Evolutionary conservation across 2,888 invertebrate species (phyloP).

Genomic region (Temnothorax rugatulus): DNA sequence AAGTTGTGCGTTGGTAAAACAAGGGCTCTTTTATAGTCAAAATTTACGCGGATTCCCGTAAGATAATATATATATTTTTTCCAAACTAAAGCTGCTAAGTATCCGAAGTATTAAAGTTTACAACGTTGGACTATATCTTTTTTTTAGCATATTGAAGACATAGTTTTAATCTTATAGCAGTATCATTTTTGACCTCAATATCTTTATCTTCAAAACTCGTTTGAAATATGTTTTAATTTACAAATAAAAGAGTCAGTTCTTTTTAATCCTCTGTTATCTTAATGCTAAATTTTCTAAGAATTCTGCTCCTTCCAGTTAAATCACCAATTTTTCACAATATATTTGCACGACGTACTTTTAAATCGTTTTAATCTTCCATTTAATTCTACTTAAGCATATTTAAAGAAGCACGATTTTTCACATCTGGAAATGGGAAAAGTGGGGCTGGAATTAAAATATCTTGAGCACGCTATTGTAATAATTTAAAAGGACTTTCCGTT

Average conservation of each 20-base stretch:
- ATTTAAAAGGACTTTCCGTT: not conserved
- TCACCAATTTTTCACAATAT: not conserved
- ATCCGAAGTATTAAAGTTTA: not conserved
- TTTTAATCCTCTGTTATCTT: not conserved
- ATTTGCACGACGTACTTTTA: not conserved
- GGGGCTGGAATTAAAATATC: not conserved
- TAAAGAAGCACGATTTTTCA: slow-evolving; percentile 38
- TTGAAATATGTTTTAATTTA: not conserved
- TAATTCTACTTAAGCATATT: slow-evolving; percentile 33
- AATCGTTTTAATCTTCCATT: slow-evolving; percentile 33
- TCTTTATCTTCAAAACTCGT: not conserved
- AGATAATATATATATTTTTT: not conserved
- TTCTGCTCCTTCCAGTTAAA: not conserved
- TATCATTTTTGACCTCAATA: not conserved
- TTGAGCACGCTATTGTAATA: not conserved
- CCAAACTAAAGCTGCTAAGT: not conserved
- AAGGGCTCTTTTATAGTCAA: not conserved
- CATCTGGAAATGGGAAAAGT: not conserved
- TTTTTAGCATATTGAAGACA: not conserved
- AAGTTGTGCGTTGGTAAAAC: not conserved
- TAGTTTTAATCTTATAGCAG: not conserved
- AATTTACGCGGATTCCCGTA: not conserved
- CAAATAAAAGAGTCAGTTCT: not conserved
- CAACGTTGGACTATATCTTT: not conserved
- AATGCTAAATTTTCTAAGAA: not conserved